A percentile compares a stretch with the other conserved stretches of the same genome.
These are phyloP conservation scores for Panagrolaimus sp. DNA, from an alignment of 1,140 invertebrate species.

Conservation along the genomic window DNA sequence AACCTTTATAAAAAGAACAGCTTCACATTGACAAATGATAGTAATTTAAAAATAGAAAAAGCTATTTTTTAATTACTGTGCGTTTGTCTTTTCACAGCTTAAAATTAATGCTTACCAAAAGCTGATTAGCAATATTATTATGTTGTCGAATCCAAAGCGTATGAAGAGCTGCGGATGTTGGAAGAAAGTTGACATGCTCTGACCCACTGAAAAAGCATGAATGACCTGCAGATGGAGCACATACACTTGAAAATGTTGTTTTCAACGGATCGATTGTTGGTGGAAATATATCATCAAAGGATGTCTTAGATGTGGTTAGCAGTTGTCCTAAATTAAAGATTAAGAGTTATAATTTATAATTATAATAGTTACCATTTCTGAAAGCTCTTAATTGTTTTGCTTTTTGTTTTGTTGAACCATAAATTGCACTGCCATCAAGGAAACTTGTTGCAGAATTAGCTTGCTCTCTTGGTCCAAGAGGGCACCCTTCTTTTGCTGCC, in stretches of 20 bases:
- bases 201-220: slow-evolving; percentile 56
- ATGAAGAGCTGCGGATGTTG: slow-evolving; percentile 76
- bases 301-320: slow-evolving; percentile 18
- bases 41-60: slow-evolving; percentile 4
- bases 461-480: slow-evolving; percentile 75
- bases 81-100: slow-evolving; percentile 1
- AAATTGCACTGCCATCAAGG: slow-evolving; percentile 77
- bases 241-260: slow-evolving; percentile 17
- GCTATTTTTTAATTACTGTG: not conserved
- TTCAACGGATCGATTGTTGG: slow-evolving; percentile 28
- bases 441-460: slow-evolving; percentile 87
- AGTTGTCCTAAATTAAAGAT: slow-evolving; percentile 4
- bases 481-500: slow-evolving; percentile 41
- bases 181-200: slow-evolving; percentile 77
- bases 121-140: slow-evolving; percentile 45
- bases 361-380: slow-evolving; percentile 59
- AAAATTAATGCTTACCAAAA: slow-evolving; percentile 35
- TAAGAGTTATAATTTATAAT: not conserved
- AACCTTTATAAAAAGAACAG: not conserved
- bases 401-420: slow-evolving; percentile 68
- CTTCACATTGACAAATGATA: not conserved
- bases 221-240: slow-evolving; percentile 8
- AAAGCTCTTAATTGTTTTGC: slow-evolving; percentile 62
- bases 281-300: slow-evolving; percentile 18
- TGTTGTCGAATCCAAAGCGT: slow-evolving; percentile 78